phyloP scores from a whole-genome alignment of 2,113 vertebrate genomes.

The Capreolus pygargus region DNA sequence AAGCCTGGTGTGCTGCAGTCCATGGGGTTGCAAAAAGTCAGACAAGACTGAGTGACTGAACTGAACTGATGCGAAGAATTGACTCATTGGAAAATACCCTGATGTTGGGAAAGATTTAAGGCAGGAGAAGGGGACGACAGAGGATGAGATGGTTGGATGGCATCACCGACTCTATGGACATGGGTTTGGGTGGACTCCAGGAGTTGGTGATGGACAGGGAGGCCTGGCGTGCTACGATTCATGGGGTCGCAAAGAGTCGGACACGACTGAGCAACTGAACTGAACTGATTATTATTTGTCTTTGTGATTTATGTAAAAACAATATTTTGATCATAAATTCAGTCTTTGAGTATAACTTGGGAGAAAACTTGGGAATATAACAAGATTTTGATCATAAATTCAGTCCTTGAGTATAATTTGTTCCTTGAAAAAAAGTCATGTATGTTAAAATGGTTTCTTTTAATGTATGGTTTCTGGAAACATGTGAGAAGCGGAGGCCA shows the following conservation, averaged over 20 bases:
- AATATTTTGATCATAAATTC: neutral
- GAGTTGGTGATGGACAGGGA: neutral
- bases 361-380: neutral
- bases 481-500: neutral
- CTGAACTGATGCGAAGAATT: neutral
- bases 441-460: neutral
- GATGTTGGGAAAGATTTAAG: neutral
- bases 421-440: neutral
- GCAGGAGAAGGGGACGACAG: neutral
- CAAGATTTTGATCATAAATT: neutral
- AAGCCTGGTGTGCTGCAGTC: neutral
- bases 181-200: accelerated
- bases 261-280: neutral
- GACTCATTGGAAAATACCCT: neutral
- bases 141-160: neutral
- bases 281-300: neutral
- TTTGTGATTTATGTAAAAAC: neutral
- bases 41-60: neutral
- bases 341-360: neutral
- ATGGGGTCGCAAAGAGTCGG: neutral
- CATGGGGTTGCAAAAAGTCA: neutral
- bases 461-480: neutral
- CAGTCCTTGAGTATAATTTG: neutral
- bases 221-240: accelerated
- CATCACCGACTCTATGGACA: neutral